Evolutionary conservation across 1,140 invertebrate species (phyloP), one percentile per base, ranked within the genome.

Genomic region (Gonatopus flavifemur): DNA sequence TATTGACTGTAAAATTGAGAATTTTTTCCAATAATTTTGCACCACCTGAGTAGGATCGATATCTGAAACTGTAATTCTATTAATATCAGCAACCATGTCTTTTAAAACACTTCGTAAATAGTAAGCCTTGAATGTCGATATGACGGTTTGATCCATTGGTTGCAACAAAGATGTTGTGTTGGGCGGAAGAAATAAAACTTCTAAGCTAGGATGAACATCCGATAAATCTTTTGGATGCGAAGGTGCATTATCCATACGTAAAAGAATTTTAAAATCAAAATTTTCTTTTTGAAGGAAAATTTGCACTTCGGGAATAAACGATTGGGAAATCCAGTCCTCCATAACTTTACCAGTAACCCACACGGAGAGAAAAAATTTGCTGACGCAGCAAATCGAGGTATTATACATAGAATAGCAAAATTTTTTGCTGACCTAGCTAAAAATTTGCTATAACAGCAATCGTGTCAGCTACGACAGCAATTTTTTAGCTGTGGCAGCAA

Each of bases 131-230:
- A 28, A 68, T 22, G 54, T 58, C 20, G 55, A 38, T 47, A 79
- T 80, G 15, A 80, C 65, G 9, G 67, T 71, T 49, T 70, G 67
- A 59, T 80, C 76, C 67, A 81, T 67, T 18, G 74, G 76, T 59
- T 81, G 76, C 22, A 81, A 47, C 28, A 74, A 58, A n/a, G 66
- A 66, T 13, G 79, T 79, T 5, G 69, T 76, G 48, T 80, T 79
- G 32, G 70, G 55, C 28, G 78, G 74, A 15, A 78, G 61, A 65
- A 76, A 80, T 31, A 62, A 48, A 4, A 81, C 52, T 59, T 74
- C 69, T 4, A 80, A 61, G 55, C 73, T 67, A 52, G 55, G 59
- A 41, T 69, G 55, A 7, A 58, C 28, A 55, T 73, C 47, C 42
- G 46, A 46, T 53, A 52, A 33, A 46, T 64, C 37, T 37, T 20